Base-by-base conservation (phyloP, 2,888 invertebrate species). In the Andrena trimmerana region DNA sequence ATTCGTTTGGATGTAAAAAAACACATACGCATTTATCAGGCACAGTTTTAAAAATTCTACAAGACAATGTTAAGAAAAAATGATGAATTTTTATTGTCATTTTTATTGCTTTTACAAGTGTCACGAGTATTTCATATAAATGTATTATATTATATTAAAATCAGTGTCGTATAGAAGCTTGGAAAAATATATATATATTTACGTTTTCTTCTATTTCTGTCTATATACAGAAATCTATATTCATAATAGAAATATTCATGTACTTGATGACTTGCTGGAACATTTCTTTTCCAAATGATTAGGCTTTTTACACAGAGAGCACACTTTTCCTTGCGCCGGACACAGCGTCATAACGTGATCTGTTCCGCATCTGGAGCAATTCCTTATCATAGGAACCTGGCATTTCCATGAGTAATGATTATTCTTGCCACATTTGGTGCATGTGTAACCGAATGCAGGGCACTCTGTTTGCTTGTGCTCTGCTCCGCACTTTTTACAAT, bases 351-450 rank as follows among this genome's bases (percentile, higher is more conserved):
- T 31, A 29, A 60, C 0, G 16, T 60, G 60, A 2, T 60, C 60
- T 2, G 60, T 60, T 0, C 60, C 60, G 0, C 60, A 60, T 29
- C 60, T 29, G 16, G 60, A 60, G n/a, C 60, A 60, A 31, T 60
- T 27, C 20, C 48, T 60, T 20, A 78, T 42, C 59, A 52, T 7
- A 27, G 59, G 66, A 2, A 50, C 29, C 20, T 68, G 33, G 24
- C 78, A 80, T 29, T 79, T 65, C 69, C 24, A 78, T 0, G 80
- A 63, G 50, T 71, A 78, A 31, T 70, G 78, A 27, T 80, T 79
- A 60, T 29, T 24, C 33, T 57, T 70, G 33, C 77, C 69, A 20
- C 80, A 80, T n/a, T 78, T 80, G 13, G 60, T 33, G 6, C 80
- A 80, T 0, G 27, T n/a, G 13, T 57, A 36, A 31, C 70, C 70